Conservation (phyloP, 2,888 invertebrate genomes). For the Meliscaeva auricollis region DNA sequence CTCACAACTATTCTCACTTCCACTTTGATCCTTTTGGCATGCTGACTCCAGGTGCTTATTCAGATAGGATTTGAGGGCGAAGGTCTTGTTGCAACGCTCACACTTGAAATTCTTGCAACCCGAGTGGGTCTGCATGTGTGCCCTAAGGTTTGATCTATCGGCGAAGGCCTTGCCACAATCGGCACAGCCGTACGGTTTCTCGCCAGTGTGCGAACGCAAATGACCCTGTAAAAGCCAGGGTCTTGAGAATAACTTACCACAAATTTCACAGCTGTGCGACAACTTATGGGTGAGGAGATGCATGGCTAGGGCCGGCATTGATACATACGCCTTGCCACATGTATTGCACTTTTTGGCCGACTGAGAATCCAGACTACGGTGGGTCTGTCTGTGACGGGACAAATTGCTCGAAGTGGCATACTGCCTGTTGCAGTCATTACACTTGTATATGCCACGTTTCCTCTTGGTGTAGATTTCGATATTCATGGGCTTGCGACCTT, state of each 20-base stretch:
- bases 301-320: slow-evolving; percentile 98
- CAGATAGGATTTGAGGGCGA: slow-evolving; percentile 97
- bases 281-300: slow-evolving; percentile 96
- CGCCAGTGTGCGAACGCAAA: slow-evolving; percentile 95
- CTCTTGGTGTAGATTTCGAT: slow-evolving; percentile 78
- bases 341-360: slow-evolving; percentile 97
- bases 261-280: slow-evolving; percentile 95
- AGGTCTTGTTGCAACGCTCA: slow-evolving; percentile 93
- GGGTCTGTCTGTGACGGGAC: slow-evolving; percentile 95
- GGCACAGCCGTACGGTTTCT: slow-evolving; percentile 97
- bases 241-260: slow-evolving; percentile 97
- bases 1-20: slow-evolving; percentile 79
- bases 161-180: slow-evolving; percentile 98
- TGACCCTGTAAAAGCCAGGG: slow-evolving; percentile 97
- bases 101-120: slow-evolving; percentile 95
- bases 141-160: slow-evolving; percentile 95
- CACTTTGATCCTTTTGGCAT: slow-evolving; percentile 87
- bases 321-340: slow-evolving; percentile 98
- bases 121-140: slow-evolving; percentile 98
- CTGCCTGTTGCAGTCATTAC: slow-evolving; percentile 94
- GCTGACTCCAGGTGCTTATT: slow-evolving; percentile 97
- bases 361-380: slow-evolving; percentile 96
- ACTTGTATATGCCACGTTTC: slow-evolving; percentile 87
- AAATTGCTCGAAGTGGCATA: slow-evolving; percentile 96
- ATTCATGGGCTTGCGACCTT: slow-evolving; percentile 79